These are phyloP conservation scores for Dicentrarchus labrax DNA, from an alignment of 2,113 vertebrate species.

Conservation along the genomic window DNA sequence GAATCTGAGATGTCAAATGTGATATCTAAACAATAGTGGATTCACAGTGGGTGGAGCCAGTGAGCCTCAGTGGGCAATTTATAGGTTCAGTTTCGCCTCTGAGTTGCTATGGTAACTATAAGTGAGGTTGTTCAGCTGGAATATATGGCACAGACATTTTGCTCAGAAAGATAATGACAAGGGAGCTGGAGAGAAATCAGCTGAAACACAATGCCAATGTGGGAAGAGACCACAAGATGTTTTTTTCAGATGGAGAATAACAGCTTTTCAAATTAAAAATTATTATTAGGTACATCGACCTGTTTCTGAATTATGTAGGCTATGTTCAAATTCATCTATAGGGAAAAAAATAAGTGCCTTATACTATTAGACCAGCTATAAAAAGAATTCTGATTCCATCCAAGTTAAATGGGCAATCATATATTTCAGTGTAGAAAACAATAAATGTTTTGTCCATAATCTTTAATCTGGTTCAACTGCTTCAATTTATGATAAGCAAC, in stretches of 20 bases:
- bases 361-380: not conserved
- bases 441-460: not conserved
- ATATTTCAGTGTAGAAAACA: not conserved
- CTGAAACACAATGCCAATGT: conserved; percentile 47
- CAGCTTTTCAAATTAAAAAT: not conserved
- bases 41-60: conserved; percentile 67
- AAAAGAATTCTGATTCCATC: not conserved
- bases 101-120: conserved; percentile 87
- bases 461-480: no score
- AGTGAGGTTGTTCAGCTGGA: conserved; percentile 77
- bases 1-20: conserved; percentile 49
- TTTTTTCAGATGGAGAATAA: not conserved
- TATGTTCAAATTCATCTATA: not conserved
- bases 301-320: not conserved
- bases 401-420: not conserved
- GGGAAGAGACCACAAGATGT: conserved; percentile 21
- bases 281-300: not conserved
- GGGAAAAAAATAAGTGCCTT: not conserved
- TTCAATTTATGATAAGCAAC: not conserved
- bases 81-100: conserved; percentile 79
- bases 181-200: conserved; percentile 49
- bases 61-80: conserved; percentile 78
- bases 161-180: conserved; percentile 57
- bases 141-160: conserved; percentile 73
- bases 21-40: conserved; percentile 72